Conservation (phyloP, 2,888 invertebrate species). For the Teinopalpus imperialis region DNA sequence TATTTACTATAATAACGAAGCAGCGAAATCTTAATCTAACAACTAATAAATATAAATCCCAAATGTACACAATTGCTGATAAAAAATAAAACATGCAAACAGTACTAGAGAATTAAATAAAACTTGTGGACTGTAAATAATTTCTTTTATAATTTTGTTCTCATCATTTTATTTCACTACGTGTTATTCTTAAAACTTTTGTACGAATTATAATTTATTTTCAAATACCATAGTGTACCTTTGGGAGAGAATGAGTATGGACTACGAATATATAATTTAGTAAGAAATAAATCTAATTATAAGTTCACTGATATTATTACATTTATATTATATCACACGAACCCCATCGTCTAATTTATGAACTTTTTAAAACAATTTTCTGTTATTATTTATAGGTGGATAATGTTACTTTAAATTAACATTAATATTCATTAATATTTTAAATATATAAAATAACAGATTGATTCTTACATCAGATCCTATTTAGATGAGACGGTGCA, state of each 20-base stretch:
- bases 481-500: constrained; percentile 3
- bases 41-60: constrained; percentile 50
- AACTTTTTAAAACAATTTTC: constrained; percentile 27
- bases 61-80: constrained; percentile 59
- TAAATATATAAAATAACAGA: constrained; percentile 36
- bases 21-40: constrained; percentile 41
- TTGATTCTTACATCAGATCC: constrained; percentile 18
- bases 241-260: constrained; percentile 52
- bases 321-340: constrained; percentile 77
- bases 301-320: constrained; percentile 53
- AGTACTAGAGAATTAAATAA: background rate
- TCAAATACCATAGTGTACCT: constrained; percentile 58
- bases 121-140: too few species aligned
- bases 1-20: constrained; percentile 47
- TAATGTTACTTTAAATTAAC: constrained; percentile 5
- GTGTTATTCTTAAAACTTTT: too few species aligned
- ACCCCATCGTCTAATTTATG: constrained; percentile 49
- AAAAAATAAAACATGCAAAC: constrained; percentile 2
- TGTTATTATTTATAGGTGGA: constrained; percentile 33
- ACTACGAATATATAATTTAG: constrained; percentile 34
- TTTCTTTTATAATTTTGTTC: too few species aligned
- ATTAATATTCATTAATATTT: constrained; percentile 2
- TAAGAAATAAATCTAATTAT: constrained; percentile 27
- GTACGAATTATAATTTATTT: too few species aligned
- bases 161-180: too few species aligned